These are phyloP conservation scores for Psittacula derbiana DNA, from an alignment of 2,797 vertebrate species.

Conservation along the genomic window DNA sequence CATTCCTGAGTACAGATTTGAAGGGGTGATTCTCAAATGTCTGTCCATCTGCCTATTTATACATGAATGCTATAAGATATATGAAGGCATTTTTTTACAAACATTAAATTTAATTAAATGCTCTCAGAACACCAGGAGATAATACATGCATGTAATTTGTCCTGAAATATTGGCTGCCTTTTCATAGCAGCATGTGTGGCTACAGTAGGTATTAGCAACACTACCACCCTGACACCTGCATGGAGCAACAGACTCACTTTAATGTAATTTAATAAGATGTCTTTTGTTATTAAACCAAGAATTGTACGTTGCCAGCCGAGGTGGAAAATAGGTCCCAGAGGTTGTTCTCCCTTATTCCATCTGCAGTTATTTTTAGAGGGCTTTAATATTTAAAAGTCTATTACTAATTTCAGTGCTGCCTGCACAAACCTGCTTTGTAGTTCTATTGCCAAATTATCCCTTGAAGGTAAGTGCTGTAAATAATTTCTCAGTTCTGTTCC, in stretches of 20 bases:
- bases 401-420: slow-evolving; percentile 40
- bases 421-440: not conserved
- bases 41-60: not conserved
- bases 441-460: slow-evolving; percentile 51
- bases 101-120: slow-evolving; percentile 13
- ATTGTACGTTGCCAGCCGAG: not conserved
- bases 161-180: not conserved
- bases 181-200: not conserved
- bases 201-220: not conserved
- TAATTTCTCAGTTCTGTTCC: slow-evolving; percentile 45
- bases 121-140: not conserved
- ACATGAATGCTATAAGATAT: not conserved
- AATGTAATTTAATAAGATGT: slow-evolving; percentile 45
- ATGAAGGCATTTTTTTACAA: not conserved
- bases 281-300: slow-evolving; percentile 62
- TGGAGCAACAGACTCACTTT: not conserved
- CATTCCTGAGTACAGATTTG: not conserved
- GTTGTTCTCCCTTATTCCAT: slow-evolving; percentile 4
- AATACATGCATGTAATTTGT: not conserved
- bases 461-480: slow-evolving; percentile 55
- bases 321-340: slow-evolving; percentile 47
- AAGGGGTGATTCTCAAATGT: not conserved
- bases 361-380: slow-evolving; percentile 51
- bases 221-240: slow-evolving; percentile 38
- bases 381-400: slow-evolving; percentile 66